phyloP scores from a whole-genome alignment of 2,797 vertebrate species.

The Acanthopagrus latus region DNA sequence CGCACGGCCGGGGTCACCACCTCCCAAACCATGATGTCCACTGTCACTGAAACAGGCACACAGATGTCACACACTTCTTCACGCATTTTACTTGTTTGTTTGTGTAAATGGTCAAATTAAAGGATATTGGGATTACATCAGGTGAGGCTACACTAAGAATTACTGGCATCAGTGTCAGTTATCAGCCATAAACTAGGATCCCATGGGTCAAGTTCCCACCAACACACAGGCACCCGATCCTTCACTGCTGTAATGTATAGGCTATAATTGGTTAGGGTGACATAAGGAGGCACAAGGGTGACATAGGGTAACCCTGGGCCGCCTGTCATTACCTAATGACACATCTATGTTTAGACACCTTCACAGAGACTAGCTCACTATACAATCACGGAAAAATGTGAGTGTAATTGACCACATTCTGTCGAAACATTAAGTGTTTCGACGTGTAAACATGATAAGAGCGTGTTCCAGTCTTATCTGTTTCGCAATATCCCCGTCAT shows the following conservation, averaged over 20 bases:
- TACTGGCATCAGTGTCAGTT: neutral
- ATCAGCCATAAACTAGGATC: neutral
- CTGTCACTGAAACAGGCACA: conserved; percentile 44
- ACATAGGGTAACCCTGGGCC: conserved; percentile 5
- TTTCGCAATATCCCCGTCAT: conserved; percentile 80
- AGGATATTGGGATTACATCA: neutral
- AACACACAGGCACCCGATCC: conserved; percentile 28
- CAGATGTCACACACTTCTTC: too few species aligned
- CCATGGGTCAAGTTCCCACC: neutral
- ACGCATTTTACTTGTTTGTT: neutral
- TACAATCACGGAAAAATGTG: fast-evolving
- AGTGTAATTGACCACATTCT: too few species aligned
- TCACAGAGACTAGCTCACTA: neutral
- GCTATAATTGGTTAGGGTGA: conserved; percentile 39
- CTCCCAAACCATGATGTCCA: conserved; percentile 96
- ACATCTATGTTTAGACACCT: conserved; percentile 10
- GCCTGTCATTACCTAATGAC: conserved; percentile 24
- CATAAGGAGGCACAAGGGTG: conserved; percentile 5
- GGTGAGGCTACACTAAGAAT: neutral
- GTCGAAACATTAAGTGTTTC: neutral
- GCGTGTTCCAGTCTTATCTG: neutral
- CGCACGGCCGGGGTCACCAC: conserved; percentile 87
- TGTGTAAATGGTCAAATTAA: neutral
- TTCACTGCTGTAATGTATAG: conserved; percentile 36
- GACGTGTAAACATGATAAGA: neutral